Evolutionary conservation across 2,797 vertebrate genomes (phyloP), one percentile per base, ranked within the genome.

Genomic region (Lutjanus campechanus): DNA sequence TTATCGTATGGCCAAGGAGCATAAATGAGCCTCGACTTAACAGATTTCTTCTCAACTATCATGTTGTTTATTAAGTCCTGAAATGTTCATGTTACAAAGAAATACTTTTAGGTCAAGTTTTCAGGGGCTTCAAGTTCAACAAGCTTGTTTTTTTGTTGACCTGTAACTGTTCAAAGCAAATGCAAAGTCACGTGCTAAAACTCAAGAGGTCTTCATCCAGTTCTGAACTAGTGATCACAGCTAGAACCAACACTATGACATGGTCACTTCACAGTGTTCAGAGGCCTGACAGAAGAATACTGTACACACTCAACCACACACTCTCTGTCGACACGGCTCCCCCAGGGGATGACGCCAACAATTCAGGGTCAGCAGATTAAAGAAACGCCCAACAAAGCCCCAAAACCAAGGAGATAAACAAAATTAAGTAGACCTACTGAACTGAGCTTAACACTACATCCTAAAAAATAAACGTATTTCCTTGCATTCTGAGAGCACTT

Each of bases 201-300:
- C 58, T 73, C 49, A 55, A 55, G 56, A 43, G 20, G 46, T 59
- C 2, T 16, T 41, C 10, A 20, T 69, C 20, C 65, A 83, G 66
- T 36, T 66, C 54, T 67, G 12, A 49, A 55, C 41, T 20, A 72
- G 16, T 19, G 40, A 50, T 64, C 36, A 44, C 36, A 76, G 41
- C 10, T 36, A 9, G 19, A 61, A 62, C 11, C 6, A 9, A 19
- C 15, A 12, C 19, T 20, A 51, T 43, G 46, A 66, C 79, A 67
- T 0, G 44, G 13, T 72, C 53, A 65, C 44, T 44, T 86, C 74
- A 85, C 81, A 83, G 84, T 77, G 74, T 69, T 61, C 7, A 62
- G 20, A 59, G 53, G 62, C 43, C 53, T 8, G 25, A 65, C 51
- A 79, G 50, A 54, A 64, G 61, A 73, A 69, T 49, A 59, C 50